phyloP scores from a whole-genome alignment of 2,888 invertebrate genomes.

The Ophion ellenae region DNA sequence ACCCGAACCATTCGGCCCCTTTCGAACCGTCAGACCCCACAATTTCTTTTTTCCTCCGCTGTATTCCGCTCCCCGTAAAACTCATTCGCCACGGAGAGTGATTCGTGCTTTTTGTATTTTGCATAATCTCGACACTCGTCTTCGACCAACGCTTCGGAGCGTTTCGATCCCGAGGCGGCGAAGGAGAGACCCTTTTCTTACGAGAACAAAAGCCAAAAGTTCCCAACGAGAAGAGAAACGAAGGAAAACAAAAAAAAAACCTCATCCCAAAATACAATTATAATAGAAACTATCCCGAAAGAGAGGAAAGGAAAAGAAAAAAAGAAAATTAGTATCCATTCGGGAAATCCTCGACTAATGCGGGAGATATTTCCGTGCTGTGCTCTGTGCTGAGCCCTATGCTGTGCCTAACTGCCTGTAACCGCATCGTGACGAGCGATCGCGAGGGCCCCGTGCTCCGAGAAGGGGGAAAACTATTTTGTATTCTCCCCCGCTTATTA shows the following conservation, averaged over 20 bases:
- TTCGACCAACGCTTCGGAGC: too few species aligned
- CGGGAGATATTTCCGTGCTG: conserved; percentile 64
- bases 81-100: too few species aligned
- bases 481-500: not conserved
- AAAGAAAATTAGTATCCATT: not conserved
- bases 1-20: too few species aligned
- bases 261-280: too few species aligned
- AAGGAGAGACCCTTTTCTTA: not conserved
- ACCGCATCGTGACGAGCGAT: conserved; percentile 54
- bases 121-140: too few species aligned
- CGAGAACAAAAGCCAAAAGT: not conserved
- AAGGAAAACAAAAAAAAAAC: not conserved
- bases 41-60: too few species aligned
- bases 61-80: too few species aligned
- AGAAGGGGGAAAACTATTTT: not conserved
- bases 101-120: too few species aligned
- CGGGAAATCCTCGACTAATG: conserved; percentile 1
- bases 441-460: conserved; percentile 6
- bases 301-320: not conserved
- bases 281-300: not conserved
- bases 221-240: not conserved
- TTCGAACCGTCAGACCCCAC: too few species aligned
- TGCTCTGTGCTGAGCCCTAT: too few species aligned
- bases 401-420: conserved; percentile 69
- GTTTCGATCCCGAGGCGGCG: not conserved